Base-by-base conservation (phyloP, 37 sponge, comb jelly and placozoan genomes). In the Hexactinellida sp. region DNA sequence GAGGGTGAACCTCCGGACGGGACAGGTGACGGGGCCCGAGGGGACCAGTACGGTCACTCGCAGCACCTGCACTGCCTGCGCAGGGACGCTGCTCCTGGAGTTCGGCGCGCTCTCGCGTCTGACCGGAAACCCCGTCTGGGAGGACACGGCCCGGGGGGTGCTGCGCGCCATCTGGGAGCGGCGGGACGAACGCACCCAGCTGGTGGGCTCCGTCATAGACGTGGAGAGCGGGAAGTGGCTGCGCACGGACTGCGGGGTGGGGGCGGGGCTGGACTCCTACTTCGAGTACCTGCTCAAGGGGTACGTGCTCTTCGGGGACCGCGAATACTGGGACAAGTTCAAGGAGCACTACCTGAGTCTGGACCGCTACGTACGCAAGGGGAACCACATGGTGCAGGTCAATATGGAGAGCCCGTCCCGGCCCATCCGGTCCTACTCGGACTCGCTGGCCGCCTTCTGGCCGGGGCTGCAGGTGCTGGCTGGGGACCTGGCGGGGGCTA, bases 361-460 rank as follows among this genome's bases (percentile, higher is more conserved):
- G 16, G 93, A 84, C 90, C 84, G 47, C 82, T 95, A 93, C 84
- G 83, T 94, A 13, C 86, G 89, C 55, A 89, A 55, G 24, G 92
- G 93, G 23, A 89, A 91, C 38, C 36, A 87, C 54, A 84, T 97
- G 54, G 85, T 92, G 54, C 91, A 92, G 54, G 94, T 95, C 23
- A 89, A 87, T 86, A 90, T 93, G 90, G 84, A 89, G 51, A 83
- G 87, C 1, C 98, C 98, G 5, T 76, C 82, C 24, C 82, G 88
- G 35, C 82, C 85, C 39, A 86, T 87, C 19, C 85, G 88, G 34
- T 38, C 71, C 63, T 93, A 86, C 86, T 90, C 93, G 91, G 99
- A 97, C 86, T 90, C 99, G 10, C 86, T 97, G 38, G 91, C 91
- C 38, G 95, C 99, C 39, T 97, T 97, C 90, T 97, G 99, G 99